Conservation (phyloP, 2,888 invertebrate genomes). For the Euspilapteryx auroguttella region DNA sequence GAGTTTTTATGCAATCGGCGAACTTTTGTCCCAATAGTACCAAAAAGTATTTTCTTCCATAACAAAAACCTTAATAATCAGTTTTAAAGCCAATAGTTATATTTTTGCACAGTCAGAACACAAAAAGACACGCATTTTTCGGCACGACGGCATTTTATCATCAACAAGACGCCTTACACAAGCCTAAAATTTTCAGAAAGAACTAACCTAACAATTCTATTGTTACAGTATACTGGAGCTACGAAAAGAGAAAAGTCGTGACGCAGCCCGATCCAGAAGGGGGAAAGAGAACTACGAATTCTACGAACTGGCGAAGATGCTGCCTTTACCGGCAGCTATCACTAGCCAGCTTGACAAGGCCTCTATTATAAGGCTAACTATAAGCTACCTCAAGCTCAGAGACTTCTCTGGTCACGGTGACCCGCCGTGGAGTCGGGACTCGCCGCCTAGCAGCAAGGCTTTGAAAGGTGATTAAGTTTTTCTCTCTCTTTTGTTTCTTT, state of each 20-base stretch:
- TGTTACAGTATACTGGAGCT: constrained; percentile 87
- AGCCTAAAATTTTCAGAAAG: constrained; percentile 6
- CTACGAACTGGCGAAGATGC: constrained; percentile 94
- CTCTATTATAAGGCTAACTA: constrained; percentile 93
- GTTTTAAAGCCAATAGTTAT: too few relatives aligned
- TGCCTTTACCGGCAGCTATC: constrained; percentile 87
- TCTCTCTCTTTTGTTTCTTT: neutral
- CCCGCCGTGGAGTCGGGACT: constrained; percentile 91
- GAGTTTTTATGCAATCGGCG: too few relatives aligned
- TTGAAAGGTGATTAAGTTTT: constrained; percentile 70
- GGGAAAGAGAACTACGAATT: constrained; percentile 97
- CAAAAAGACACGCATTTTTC: too few relatives aligned
- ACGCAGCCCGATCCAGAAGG: constrained; percentile 87
- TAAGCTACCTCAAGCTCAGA: constrained; percentile 91
- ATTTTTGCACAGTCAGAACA: too few relatives aligned
- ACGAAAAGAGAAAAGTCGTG: constrained; percentile 90
- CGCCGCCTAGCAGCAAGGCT: constrained; percentile 75
- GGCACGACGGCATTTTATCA: too few relatives aligned
- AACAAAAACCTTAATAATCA: neutral
- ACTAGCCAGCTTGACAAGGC: constrained; percentile 95
- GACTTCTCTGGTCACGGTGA: constrained; percentile 96
- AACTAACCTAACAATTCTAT: constrained; percentile 18
- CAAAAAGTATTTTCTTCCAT: neutral
- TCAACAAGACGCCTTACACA: too few relatives aligned
- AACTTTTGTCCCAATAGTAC: too few relatives aligned